phyloP scores from a whole-genome alignment of 2,888 invertebrate genomes.

The Salticus scenicus region DNA sequence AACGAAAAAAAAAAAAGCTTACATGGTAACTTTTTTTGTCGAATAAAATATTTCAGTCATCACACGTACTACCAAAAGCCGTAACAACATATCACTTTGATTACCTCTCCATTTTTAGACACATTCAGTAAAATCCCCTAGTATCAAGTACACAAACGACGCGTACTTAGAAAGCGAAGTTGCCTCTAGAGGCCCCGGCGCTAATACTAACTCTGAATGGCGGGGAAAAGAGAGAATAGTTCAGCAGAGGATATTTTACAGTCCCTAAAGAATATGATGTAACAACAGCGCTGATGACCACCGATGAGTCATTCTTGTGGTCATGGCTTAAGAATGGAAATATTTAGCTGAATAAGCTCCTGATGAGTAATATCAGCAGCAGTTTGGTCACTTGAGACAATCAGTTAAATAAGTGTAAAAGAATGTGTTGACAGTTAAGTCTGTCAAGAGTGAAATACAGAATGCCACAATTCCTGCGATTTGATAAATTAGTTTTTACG shows the following conservation, averaged over 20 bases:
- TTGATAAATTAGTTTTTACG: too few species aligned
- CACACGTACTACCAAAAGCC: background rate
- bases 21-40: too few species aligned
- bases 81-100: conserved; percentile 9
- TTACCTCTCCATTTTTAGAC: background rate
- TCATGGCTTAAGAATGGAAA: conserved; percentile 9
- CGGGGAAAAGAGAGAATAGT: background rate
- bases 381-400: too few species aligned
- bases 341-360: background rate
- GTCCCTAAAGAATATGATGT: conserved; percentile 6
- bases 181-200: conserved; percentile 6
- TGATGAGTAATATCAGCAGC: too few species aligned
- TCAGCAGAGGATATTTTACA: conserved; percentile 6
- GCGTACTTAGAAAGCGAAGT: background rate
- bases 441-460: too few species aligned
- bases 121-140: background rate
- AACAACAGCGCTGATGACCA: conserved; percentile 1
- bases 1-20: too few species aligned
- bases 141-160: conserved; percentile 3
- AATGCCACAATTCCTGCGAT: too few species aligned
- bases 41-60: background rate
- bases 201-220: background rate
- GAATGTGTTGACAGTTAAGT: too few species aligned
- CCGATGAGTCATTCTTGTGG: background rate
- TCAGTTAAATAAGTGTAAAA: too few species aligned